These are phyloP conservation scores for Drepana falcataria DNA, from an alignment of 2,888 invertebrate species.

Conservation along the genomic window DNA sequence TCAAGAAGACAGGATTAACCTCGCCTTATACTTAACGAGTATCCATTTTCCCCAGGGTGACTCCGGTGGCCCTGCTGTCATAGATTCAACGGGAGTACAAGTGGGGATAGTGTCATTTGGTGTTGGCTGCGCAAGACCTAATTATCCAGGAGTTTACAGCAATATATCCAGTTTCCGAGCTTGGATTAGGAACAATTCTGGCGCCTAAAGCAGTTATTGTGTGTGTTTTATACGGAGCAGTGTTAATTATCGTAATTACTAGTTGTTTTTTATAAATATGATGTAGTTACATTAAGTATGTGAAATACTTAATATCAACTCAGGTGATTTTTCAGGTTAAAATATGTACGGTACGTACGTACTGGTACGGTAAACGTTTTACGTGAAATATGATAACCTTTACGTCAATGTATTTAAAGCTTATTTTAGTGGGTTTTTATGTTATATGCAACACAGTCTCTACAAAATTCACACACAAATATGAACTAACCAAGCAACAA, in stretches of 20 bases:
- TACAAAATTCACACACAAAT: slow-evolving; percentile 11
- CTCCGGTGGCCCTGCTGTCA: slow-evolving; percentile 51
- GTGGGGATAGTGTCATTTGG: slow-evolving; percentile 45
- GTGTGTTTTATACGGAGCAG: neutral
- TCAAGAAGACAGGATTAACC: no score
- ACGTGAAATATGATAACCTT: no score
- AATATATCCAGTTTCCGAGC: slow-evolving; percentile 27
- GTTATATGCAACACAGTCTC: no score
- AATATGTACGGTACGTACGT: no score
- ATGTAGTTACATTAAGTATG: no score
- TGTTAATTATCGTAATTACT: no score
- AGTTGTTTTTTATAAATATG: no score
- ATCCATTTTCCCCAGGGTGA: slow-evolving; percentile 40
- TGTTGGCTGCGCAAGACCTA: slow-evolving; percentile 40
- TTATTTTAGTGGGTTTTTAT: no score
- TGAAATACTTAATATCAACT: no score
- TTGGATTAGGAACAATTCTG: slow-evolving; percentile 30
- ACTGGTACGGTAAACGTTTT: no score
- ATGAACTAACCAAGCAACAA: slow-evolving; percentile 8
- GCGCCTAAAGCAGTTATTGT: slow-evolving; percentile 13
- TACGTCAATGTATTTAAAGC: no score
- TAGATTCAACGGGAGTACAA: slow-evolving; percentile 15
- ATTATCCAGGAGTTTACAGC: slow-evolving; percentile 43
- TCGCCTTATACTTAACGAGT: neutral
- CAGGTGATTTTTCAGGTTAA: no score